Conservation (phyloP, 1,140 invertebrate species). For the Papilio polyxenes region DNA sequence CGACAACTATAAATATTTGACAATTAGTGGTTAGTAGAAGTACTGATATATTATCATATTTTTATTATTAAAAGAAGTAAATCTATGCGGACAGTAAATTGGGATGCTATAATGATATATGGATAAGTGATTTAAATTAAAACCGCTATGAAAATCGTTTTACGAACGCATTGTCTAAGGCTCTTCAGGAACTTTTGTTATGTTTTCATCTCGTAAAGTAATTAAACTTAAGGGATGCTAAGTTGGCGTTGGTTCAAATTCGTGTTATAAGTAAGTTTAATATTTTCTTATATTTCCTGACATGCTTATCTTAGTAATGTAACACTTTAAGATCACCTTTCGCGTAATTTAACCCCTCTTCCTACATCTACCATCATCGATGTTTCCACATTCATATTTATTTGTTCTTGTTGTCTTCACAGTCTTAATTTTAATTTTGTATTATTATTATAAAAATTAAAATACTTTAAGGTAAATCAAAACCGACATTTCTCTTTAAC, state of each 20-base stretch:
- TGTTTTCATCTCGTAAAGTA: slow-evolving; percentile 31
- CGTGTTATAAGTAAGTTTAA: slow-evolving; percentile 9
- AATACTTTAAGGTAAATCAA: slow-evolving; percentile 8
- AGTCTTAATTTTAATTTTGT: not conserved
- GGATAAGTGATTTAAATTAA: not conserved
- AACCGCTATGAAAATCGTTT: not conserved
- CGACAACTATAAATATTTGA: too few relatives aligned
- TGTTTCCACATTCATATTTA: too few relatives aligned
- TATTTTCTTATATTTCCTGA: not conserved
- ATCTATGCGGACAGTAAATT: too few relatives aligned
- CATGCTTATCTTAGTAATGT: not conserved
- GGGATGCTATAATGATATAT: too few relatives aligned
- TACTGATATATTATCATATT: too few relatives aligned
- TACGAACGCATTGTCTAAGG: not conserved
- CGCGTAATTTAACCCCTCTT: too few relatives aligned
- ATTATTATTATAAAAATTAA: not conserved
- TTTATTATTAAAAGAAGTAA: too few relatives aligned
- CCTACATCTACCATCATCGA: too few relatives aligned
- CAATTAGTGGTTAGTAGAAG: too few relatives aligned
- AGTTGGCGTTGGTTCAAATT: slow-evolving; percentile 14
- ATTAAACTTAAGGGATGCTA: slow-evolving; percentile 30
- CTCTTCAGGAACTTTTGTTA: slow-evolving; percentile 27
- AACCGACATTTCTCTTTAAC: slow-evolving; percentile 14
- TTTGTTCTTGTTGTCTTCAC: too few relatives aligned
- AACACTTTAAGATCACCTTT: too few relatives aligned